A percentile compares a stretch with the other conserved stretches of the same genome.
phyloP scores from a whole-genome alignment of 2,888 invertebrate species.

The Clistopyga incitator region DNA sequence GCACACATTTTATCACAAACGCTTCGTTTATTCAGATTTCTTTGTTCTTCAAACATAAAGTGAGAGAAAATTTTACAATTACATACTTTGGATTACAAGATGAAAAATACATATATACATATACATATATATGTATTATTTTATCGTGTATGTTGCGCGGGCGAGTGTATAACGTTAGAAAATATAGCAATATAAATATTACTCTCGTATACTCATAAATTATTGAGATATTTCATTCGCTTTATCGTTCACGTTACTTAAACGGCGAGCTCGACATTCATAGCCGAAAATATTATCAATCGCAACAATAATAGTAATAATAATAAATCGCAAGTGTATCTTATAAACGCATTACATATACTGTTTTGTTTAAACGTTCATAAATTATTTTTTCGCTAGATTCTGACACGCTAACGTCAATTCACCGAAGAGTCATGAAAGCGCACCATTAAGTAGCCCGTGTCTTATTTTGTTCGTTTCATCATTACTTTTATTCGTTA shows the following conservation, averaged over 20 bases:
- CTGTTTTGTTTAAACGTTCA: constrained; percentile 52
- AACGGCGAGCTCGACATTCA: constrained; percentile 31
- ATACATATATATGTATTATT: constrained; percentile 64
- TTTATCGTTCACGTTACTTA: constrained; percentile 15
- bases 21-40: constrained; percentile 54
- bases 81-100: constrained; percentile 60
- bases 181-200: constrained; percentile 69
- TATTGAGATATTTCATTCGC: constrained; percentile 34
- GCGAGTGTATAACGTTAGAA: constrained; percentile 68
- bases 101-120: constrained; percentile 69
- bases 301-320: constrained; percentile 45
- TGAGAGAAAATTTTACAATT: constrained; percentile 61
- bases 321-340: constrained; percentile 24
- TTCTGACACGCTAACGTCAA: constrained; percentile 45
- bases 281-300: constrained; percentile 24
- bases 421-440: constrained; percentile 52
- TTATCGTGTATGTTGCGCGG: constrained; percentile 56
- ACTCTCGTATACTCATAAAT: constrained; percentile 65
- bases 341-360: constrained; percentile 40
- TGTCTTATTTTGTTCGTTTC: constrained; percentile 1
- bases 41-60: constrained; percentile 44
- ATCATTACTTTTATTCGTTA: constrained; percentile 5
- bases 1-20: constrained; percentile 55
- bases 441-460: constrained; percentile 27
- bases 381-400: constrained; percentile 34